These are phyloP conservation scores for Druon quercuslanigerum DNA, from an alignment of 1,140 invertebrate genomes.

Conservation along the genomic window DNA sequence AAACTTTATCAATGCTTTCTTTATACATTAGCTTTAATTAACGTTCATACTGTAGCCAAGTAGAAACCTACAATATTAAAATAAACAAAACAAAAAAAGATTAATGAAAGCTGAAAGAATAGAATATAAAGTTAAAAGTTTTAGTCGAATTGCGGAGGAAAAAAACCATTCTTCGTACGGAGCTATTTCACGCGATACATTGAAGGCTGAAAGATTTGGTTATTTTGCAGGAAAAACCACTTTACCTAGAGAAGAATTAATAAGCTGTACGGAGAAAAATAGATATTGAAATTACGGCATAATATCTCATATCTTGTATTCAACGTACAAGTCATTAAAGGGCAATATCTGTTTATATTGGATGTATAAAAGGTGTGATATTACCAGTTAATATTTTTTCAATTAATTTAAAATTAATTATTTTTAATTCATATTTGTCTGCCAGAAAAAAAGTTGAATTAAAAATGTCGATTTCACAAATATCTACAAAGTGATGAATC, in stretches of 20 bases:
- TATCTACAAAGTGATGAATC: too few species aligned
- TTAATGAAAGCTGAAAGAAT: not conserved
- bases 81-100: not conserved
- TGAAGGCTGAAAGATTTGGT: constrained; percentile 22
- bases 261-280: too few species aligned
- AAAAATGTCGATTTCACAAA: too few species aligned
- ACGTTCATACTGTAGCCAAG: not conserved
- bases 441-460: too few species aligned
- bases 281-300: too few species aligned
- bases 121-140: constrained; percentile 25
- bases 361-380: too few species aligned
- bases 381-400: too few species aligned
- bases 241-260: not conserved
- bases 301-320: too few species aligned
- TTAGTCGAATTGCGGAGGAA: constrained; percentile 14
- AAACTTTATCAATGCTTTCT: constrained; percentile 13
- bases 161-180: constrained; percentile 9
- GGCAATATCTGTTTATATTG: too few species aligned
- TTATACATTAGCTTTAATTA: constrained; percentile 18
- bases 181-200: constrained; percentile 8
- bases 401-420: too few species aligned
- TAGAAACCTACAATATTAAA: constrained; percentile 13
- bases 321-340: too few species aligned
- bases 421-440: too few species aligned
- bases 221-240: constrained; percentile 18